phyloP scores from a whole-genome alignment of 2,888 invertebrate species.

The Xestoiulus laeticollis region DNA sequence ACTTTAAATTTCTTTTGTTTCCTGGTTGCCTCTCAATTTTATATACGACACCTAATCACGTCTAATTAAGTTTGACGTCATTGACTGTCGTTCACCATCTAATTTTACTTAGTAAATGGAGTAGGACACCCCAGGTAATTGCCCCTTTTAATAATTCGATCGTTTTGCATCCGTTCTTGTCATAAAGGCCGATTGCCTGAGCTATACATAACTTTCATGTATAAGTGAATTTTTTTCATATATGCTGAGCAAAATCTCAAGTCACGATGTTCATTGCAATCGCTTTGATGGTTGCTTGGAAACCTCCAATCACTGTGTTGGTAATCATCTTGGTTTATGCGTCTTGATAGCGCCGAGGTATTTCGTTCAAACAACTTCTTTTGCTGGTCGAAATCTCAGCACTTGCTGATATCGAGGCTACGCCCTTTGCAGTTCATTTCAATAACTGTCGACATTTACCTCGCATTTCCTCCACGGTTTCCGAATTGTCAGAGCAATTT shows the following conservation, averaged over 20 bases:
- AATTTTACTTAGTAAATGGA: neutral
- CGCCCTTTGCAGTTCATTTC: neutral
- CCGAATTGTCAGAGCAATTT: neutral
- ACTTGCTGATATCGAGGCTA: neutral
- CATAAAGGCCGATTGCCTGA: neutral
- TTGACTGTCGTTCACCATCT: neutral
- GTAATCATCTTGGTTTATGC: neutral
- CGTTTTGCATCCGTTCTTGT: neutral
- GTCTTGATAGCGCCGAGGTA: neutral
- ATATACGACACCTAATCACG: neutral
- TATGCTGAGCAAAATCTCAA: neutral
- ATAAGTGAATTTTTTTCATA: neutral
- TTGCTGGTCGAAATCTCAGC: neutral
- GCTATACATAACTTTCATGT: neutral
- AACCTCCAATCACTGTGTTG: constrained; percentile 24
- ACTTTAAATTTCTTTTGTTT: no score
- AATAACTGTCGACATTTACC: no score
- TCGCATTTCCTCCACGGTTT: neutral
- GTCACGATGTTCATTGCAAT: neutral
- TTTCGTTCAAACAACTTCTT: neutral
- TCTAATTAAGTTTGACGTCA: neutral
- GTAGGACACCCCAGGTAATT: neutral
- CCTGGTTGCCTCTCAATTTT: neutral
- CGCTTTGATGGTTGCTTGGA: neutral
- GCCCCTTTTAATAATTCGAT: neutral